Base-by-base conservation (phyloP, 2,888 invertebrate genomes). In the Philaethria dido region DNA sequence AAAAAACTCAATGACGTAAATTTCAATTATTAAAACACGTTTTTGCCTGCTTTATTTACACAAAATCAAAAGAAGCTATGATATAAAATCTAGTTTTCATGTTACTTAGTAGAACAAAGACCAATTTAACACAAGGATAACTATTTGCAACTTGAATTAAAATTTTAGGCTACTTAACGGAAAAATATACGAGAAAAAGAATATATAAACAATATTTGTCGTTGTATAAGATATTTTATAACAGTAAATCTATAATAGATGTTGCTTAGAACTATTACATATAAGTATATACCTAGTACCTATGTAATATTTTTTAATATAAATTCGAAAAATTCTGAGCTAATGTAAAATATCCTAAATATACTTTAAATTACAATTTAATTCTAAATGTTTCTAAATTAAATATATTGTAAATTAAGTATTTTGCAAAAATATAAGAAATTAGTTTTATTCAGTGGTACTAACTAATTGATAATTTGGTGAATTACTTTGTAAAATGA, bases 61-160 rank as follows among this genome's bases (percentile, higher is more conserved):
- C 14, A 8, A 55, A 39, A 39, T 39, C n/a, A 25, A 45, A 60
- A 45, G 9, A 36, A 33, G 6, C 29, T 16, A 13, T 1, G 44
- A 47, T 67, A 61, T 44, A 45, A 66, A 55, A 66, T 45, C 45
- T 61, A 61, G 54, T 66, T 25, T 67, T 59, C 59, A 39, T 68
- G 59, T 60, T 63, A 68, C 52, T 54, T 60, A 55, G 39, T 29
- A 16, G 20, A 67, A 67, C 67, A 67, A 67, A 63, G 59, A 50
- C 33, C 62, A 39, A 59, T 67, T 68, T 45, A 60, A 13, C 16
- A 60, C 60, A 60, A 60, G 60, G 60, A 60, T 60, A 45, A 1
- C 16, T 60, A 29, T 50, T 50, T 50, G 29, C 1, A 29, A 25
- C 11, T 59, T 44, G 25, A 57, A 20, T 57, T 52, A 3, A 16